phyloP scores from a whole-genome alignment of 2,888 invertebrate species.

The Celastrina argiolus region DNA sequence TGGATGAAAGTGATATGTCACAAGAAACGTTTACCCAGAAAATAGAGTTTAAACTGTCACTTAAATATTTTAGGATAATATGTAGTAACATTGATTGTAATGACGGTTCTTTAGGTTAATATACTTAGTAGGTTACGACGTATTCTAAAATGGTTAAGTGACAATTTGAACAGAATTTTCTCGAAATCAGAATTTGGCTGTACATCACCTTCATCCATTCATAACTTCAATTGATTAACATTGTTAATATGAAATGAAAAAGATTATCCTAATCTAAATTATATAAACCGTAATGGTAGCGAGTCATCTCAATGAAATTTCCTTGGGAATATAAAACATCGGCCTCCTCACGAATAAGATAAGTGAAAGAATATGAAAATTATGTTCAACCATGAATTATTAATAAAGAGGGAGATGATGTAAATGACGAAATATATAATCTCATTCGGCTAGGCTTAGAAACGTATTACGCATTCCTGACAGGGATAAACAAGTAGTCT shows the following conservation, averaged over 20 bases:
- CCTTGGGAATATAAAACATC: slow-evolving; percentile 16
- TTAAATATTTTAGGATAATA: too few relatives aligned
- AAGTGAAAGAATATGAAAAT: slow-evolving; percentile 37
- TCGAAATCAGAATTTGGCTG: too few relatives aligned
- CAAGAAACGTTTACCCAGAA: too few relatives aligned
- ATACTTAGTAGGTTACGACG: too few relatives aligned
- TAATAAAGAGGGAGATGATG: slow-evolving; percentile 32
- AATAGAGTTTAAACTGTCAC: too few relatives aligned
- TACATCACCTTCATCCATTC: too few relatives aligned
- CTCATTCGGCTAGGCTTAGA: slow-evolving; percentile 25
- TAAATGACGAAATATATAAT: slow-evolving; percentile 27
- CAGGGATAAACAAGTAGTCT: slow-evolving; percentile 6
- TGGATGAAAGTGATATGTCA: too few relatives aligned
- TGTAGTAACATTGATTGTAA: too few relatives aligned
- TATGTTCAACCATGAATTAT: slow-evolving; percentile 38
- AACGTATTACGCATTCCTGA: background rate
- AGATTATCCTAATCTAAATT: background rate
- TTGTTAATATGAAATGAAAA: background rate
- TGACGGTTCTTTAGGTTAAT: too few relatives aligned
- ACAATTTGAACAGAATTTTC: too few relatives aligned
- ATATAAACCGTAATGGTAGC: background rate
- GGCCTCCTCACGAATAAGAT: slow-evolving; percentile 21
- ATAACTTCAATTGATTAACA: background rate
- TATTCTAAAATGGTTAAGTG: too few relatives aligned
- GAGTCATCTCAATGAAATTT: slow-evolving; percentile 10